Conservation (phyloP, 2,797 vertebrate genomes). For the Gymnocypris eckloni region DNA sequence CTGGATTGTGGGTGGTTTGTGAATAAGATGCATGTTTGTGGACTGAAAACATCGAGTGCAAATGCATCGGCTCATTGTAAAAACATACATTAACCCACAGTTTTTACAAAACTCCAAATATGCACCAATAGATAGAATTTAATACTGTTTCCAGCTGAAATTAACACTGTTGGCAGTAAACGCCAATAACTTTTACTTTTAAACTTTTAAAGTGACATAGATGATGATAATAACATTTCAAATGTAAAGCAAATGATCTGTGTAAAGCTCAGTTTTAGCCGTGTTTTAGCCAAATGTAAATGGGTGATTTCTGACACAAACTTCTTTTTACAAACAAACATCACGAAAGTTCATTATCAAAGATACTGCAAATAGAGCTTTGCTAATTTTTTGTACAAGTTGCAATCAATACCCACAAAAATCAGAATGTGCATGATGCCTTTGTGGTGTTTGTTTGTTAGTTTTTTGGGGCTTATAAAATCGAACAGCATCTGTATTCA, state of each 20-base stretch:
- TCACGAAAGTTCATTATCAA: not conserved
- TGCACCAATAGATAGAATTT: not conserved
- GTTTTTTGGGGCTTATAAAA: not conserved
- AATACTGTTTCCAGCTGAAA: not conserved
- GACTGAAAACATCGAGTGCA: not conserved
- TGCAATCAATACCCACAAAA: not conserved
- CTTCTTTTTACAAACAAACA: not conserved
- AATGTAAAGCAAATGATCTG: not conserved
- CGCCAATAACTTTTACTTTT: not conserved
- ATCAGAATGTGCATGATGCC: not conserved
- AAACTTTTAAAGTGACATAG: not conserved
- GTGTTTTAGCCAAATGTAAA: not conserved
- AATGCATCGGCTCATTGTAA: not conserved
- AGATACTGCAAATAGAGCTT: not conserved
- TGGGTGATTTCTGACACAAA: not conserved
- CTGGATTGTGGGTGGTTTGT: not conserved
- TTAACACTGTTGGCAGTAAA: not conserved
- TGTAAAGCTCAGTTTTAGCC: not conserved
- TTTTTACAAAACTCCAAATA: not conserved
- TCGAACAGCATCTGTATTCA: conserved; percentile 16
- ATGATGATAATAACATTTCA: not conserved
- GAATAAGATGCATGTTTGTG: not conserved
- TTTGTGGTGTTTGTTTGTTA: not conserved
- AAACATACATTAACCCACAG: not conserved
- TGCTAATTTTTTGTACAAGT: not conserved